Evolutionary conservation across 2,888 invertebrate genomes (phyloP).

Genomic region (Cheilosia pagana): DNA sequence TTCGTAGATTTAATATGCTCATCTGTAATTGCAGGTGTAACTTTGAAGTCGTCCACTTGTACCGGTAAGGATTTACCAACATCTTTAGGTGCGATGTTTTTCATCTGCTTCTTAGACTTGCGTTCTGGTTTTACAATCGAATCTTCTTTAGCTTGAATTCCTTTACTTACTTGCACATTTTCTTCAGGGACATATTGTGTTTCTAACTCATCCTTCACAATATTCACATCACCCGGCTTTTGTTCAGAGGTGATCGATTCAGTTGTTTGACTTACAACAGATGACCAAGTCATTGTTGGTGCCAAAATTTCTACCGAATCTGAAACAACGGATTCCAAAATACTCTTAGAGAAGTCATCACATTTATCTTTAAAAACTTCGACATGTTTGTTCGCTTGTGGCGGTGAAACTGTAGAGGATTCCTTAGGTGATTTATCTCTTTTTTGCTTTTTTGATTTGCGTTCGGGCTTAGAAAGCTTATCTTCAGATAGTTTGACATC

Average conservation of each 20-base stretch:
- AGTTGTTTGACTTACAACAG: constrained; percentile 63
- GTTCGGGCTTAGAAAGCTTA: not conserved
- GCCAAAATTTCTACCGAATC: not conserved
- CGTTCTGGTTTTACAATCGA: not conserved
- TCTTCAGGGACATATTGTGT: not conserved
- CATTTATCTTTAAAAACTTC: not conserved
- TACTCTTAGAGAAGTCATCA: not conserved
- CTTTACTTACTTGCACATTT: not conserved
- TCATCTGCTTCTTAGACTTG: constrained; percentile 1
- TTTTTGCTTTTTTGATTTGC: constrained; percentile 12
- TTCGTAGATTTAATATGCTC: not conserved
- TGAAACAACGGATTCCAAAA: not conserved
- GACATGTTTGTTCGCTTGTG: not conserved
- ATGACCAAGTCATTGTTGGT: constrained; percentile 21
- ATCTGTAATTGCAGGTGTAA: not conserved
- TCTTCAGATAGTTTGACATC: not conserved
- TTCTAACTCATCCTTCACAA: not conserved
- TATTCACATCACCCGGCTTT: not conserved
- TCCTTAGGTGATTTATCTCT: constrained; percentile 26
- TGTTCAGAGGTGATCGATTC: constrained; percentile 24
- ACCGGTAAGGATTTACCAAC: not conserved
- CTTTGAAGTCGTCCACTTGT: not conserved
- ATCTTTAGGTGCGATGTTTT: not conserved
- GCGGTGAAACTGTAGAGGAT: not conserved
- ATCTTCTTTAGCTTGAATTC: not conserved